Base-by-base conservation (phyloP, 2,113 vertebrate species). In the Antigone vipio region DNA sequence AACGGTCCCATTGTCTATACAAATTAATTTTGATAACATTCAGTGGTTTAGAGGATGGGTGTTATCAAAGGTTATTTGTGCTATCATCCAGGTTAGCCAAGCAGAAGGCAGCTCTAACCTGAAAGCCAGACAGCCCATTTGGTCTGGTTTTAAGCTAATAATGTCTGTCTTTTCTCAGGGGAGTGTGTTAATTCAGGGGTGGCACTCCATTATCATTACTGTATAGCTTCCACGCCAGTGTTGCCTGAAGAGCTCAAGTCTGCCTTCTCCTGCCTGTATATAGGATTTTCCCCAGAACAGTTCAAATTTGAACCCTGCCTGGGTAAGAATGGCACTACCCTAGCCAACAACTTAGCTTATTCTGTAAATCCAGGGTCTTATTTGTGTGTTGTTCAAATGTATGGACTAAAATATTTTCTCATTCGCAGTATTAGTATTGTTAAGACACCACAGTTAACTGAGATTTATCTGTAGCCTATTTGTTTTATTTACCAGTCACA, bases 171-270 rank as follows among this genome's bases (percentile, higher is more conserved):
- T 74, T 78, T 30, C 21, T 68, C 35, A 20, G 11, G 23, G 35
- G 32, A 50, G 12, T 4, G 14, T 45, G 23, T 63, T 74, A 45
- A 40, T 42, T 80, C 38, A 50, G 16, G 32, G 38, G 11, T 69
- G 49, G 24, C 35, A 27, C 26, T 58, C 9, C 20, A 12, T 45
- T 67, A 14, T 35, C n/a, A 6, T 75, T 50, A 21, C 18, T 79
- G 2, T 44, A 14, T 8, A 30, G 3, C 58, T 93, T 82, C 35
- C 14, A 40, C 1, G 1, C 8, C 0, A 0, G 13, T 58, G 15
- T 29, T 85, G 15, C n/a, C 32, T 67, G 73, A 50, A 56, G 53
- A 73, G 19, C 19, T 64, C 18, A 68, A 50, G 12, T 30, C 19
- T 77, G 40, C 32, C 32, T 89, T 95, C 3, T 12, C 11, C 42